Conservation (phyloP, 2,888 invertebrate species). For the Sphaerophoria taeniata region DNA sequence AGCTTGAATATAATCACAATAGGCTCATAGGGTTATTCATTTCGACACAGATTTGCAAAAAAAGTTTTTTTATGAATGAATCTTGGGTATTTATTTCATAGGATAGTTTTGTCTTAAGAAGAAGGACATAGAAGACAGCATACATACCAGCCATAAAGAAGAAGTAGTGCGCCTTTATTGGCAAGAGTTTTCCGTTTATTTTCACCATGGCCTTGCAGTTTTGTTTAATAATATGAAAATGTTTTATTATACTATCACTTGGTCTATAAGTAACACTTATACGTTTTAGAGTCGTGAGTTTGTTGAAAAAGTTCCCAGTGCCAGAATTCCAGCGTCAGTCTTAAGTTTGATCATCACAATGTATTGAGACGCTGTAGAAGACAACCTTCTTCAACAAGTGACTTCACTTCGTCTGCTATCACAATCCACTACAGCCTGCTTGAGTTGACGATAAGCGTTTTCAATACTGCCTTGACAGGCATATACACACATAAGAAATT, state of each 20-base stretch:
- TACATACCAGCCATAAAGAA: slow-evolving; percentile 94
- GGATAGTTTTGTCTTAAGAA: neutral
- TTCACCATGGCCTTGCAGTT: too few species aligned
- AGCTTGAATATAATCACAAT: slow-evolving; percentile 84
- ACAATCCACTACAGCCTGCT: slow-evolving; percentile 46
- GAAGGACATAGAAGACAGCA: slow-evolving; percentile 80
- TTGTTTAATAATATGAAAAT: too few species aligned
- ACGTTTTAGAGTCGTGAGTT: neutral
- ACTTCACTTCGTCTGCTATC: slow-evolving; percentile 36
- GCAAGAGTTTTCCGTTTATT: slow-evolving; percentile 88
- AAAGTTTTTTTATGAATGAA: too few species aligned
- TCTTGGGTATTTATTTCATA: too few species aligned
- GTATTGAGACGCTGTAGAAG: neutral
- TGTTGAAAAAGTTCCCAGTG: too few species aligned
- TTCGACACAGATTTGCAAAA: too few species aligned
- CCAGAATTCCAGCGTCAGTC: too few species aligned
- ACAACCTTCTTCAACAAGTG: neutral
- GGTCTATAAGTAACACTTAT: too few species aligned
- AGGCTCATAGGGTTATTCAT: neutral
- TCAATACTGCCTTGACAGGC: slow-evolving; percentile 11
- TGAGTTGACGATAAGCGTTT: slow-evolving; percentile 35
- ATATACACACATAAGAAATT: neutral
- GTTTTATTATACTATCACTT: too few species aligned
- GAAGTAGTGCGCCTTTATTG: slow-evolving; percentile 94
- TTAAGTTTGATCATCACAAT: neutral